Evolutionary conservation across 2,113 vertebrate species (phyloP), one percentile per base, ranked within the genome.

Genomic region (Elephantulus edwardii): DNA sequence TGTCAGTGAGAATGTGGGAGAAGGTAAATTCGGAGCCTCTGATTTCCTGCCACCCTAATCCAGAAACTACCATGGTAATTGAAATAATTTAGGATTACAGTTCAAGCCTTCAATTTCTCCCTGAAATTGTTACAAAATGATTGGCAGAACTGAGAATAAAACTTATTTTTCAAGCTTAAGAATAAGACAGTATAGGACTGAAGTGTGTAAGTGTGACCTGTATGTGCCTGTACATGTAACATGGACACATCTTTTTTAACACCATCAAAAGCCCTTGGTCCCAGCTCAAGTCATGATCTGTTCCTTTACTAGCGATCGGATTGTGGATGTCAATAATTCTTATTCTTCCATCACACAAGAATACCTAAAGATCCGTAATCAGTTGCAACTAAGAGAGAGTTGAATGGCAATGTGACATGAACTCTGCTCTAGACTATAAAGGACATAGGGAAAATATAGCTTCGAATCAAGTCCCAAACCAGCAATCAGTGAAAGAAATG

Each of bases 151-250:
- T 6, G 42, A 8, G 17, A 44, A 22, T 35, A n/a, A n/a, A n/a
- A n/a, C n/a, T n/a, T n/a, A n/a, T n/a, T n/a, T n/a, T 35, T 42
- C 48, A 13, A 8, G 64, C 68, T 28, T 16, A 5, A 30, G 33
- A 54, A 13, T 48, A 52, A 50, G 26, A 38, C 13, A 1, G 28
- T 10, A 17, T 82, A 42, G n/a, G 44, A 16, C 20, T 9, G 22
- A n/a, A n/a, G 42, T 5, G 16, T 28, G 2, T 7, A 1, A 22
- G 0, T 17, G 17, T 1, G 40, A 10, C 0, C 0, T 35, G 2
- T 20, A 22, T 58, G 84, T 22, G n/a, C 52, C 35, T 12, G 0
- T 24, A 44, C 6, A 0, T 8, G 68, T 30, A 2, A n/a, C 1
- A 22, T 4, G 6, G 6, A 26, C 19, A 0, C 2, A 14, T 1